Conservation (phyloP, 2,113 vertebrate species). For the Telmatochromis brichardi region DNA sequence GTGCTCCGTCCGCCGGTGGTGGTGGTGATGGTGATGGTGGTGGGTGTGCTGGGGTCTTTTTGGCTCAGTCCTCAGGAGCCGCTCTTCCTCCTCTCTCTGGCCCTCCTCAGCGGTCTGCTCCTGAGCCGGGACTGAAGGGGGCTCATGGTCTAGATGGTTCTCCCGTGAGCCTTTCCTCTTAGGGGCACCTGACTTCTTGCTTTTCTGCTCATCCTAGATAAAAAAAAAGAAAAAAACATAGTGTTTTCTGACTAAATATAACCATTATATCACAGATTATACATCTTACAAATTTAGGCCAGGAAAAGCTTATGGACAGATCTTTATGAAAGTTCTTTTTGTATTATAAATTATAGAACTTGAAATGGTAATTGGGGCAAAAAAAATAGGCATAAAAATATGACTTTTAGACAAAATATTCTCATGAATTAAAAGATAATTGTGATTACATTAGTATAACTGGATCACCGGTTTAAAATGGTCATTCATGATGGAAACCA, state of each 20-base stretch:
- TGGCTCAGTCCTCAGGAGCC: slow-evolving; percentile 72
- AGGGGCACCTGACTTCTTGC: slow-evolving; percentile 71
- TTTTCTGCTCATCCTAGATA: slow-evolving; percentile 82
- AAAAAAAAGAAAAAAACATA: background rate
- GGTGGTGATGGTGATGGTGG: slow-evolving; percentile 79
- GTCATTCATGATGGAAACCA: background rate
- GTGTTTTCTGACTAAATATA: background rate
- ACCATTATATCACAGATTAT: background rate
- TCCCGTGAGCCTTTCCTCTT: slow-evolving; percentile 74
- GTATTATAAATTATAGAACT: background rate
- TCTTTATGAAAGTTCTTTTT: background rate
- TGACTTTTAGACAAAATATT: background rate
- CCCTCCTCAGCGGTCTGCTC: slow-evolving; percentile 45
- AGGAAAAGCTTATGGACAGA: background rate
- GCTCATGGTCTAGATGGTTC: slow-evolving; percentile 45
- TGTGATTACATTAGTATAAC: background rate
- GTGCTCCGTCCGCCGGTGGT: slow-evolving; percentile 71
- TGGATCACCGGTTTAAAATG: background rate
- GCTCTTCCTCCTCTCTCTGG: slow-evolving; percentile 56
- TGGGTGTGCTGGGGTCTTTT: slow-evolving; percentile 78
- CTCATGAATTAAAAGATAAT: background rate
- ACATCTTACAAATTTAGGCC: background rate
- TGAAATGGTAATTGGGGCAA: background rate
- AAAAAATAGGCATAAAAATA: background rate
- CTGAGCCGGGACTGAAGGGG: slow-evolving; percentile 26